phyloP scores from a whole-genome alignment of 92 coral and sea anemone genomes.

The Parazoanthus swiftii region DNA sequence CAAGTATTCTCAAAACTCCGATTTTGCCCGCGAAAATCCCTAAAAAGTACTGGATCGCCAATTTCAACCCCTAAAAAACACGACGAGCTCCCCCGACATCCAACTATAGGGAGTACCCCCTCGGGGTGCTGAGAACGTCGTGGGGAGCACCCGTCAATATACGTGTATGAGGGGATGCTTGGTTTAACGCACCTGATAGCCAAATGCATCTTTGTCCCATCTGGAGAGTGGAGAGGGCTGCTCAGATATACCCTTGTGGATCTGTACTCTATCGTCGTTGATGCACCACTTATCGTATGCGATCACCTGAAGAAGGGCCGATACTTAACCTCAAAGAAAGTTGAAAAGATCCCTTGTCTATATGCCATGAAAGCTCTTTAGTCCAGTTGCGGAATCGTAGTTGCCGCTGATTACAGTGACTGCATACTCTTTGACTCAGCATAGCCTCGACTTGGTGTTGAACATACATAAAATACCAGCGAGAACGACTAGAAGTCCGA shows the following conservation, averaged over 20 bases:
- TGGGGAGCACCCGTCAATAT: neutral
- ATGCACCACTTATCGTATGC: constrained; percentile 75
- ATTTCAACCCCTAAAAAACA: too few relatives aligned
- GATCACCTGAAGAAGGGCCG: constrained; percentile 58
- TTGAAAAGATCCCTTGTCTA: neutral
- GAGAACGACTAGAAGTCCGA: too few relatives aligned
- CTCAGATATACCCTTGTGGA: constrained; percentile 37
- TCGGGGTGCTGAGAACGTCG: neutral
- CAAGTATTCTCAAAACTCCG: too few relatives aligned
- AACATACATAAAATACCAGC: too few relatives aligned
- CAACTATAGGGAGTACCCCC: too few relatives aligned
- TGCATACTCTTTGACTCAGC: too few relatives aligned
- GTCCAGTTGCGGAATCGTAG: too few relatives aligned
- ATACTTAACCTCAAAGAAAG: neutral
- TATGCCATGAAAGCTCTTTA: neutral
- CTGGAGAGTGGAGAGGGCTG: constrained; percentile 77
- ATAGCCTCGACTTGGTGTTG: too few relatives aligned
- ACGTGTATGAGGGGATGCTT: neutral
- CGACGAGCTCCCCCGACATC: too few relatives aligned
- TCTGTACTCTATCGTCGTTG: constrained; percentile 75
- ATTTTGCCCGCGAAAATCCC: too few relatives aligned
- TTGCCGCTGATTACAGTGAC: too few relatives aligned
- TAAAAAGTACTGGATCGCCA: too few relatives aligned
- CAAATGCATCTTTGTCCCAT: constrained; percentile 69
- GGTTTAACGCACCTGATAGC: constrained; percentile 67